A percentile compares a stretch with the other conserved stretches of the same genome.
phyloP scores from a whole-genome alignment of 2,113 vertebrate genomes.

The Apteryx owenii region DNA sequence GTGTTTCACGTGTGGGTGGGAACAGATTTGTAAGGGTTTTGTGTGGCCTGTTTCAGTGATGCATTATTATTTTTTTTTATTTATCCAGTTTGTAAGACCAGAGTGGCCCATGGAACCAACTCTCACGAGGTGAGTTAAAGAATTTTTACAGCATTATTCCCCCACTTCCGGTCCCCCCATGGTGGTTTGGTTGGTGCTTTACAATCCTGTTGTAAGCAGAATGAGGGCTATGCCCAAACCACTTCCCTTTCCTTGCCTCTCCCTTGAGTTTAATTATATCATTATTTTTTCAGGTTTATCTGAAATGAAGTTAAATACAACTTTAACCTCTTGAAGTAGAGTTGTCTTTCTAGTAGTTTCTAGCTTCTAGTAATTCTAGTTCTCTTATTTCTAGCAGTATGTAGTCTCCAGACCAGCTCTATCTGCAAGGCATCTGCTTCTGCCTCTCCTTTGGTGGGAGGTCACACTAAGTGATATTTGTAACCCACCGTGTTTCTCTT shows the following conservation, averaged over 20 bases:
- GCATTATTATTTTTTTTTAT: slow-evolving; percentile 34
- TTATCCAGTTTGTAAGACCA: slow-evolving; percentile 94
- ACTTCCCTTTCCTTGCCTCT: neutral
- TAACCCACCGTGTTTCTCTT: neutral
- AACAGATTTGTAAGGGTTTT: neutral
- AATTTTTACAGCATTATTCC: neutral
- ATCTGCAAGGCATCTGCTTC: neutral
- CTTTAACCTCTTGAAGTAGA: neutral
- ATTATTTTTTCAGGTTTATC: neutral
- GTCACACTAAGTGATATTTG: neutral
- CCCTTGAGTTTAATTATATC: neutral
- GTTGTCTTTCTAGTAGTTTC: neutral
- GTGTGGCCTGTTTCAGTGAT: neutral
- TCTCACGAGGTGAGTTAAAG: slow-evolving; percentile 93
- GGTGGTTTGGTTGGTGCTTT: neutral
- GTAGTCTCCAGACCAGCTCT: neutral
- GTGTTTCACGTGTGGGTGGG: neutral
- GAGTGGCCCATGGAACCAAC: slow-evolving; percentile 98
- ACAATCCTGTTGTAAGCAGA: neutral
- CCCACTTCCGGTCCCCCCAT: neutral
- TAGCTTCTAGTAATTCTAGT: neutral
- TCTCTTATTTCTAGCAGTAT: neutral
- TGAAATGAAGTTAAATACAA: neutral
- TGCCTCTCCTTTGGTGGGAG: neutral
- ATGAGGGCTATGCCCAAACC: neutral